phyloP scores from a whole-genome alignment of 2,113 vertebrate species.

The Ceyx melanurus region DNA sequence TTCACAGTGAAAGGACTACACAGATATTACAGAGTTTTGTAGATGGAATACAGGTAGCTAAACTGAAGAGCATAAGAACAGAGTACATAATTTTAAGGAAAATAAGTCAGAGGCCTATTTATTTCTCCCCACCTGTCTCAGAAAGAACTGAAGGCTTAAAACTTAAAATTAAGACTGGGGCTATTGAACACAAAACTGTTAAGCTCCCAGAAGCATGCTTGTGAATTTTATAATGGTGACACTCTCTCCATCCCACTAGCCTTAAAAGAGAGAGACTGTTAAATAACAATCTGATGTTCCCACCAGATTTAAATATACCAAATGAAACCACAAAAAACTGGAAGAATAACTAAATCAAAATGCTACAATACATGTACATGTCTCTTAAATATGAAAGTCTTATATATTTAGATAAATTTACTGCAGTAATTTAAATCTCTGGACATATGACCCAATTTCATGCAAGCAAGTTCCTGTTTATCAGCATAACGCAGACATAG shows the following conservation, averaged over 20 bases:
- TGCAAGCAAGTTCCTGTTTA: not conserved
- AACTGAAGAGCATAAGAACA: not conserved
- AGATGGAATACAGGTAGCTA: not conserved
- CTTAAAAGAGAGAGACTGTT: not conserved
- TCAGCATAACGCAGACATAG: accelerated
- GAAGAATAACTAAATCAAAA: not conserved
- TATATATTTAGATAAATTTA: not conserved
- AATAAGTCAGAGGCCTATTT: not conserved
- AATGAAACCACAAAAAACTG: not conserved
- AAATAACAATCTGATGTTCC: not conserved
- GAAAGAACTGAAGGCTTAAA: not conserved
- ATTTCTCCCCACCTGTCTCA: not conserved
- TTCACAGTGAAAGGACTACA: not conserved
- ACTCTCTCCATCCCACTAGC: not conserved
- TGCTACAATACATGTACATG: not conserved
- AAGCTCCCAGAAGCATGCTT: not conserved
- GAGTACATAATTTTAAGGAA: not conserved
- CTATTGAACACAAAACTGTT: not conserved
- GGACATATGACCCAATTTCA: not conserved
- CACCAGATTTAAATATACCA: not conserved
- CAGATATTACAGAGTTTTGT: not conserved
- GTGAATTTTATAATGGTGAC: not conserved
- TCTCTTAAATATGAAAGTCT: not conserved
- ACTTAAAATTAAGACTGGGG: not conserved
- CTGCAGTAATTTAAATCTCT: not conserved